These are phyloP conservation scores for Drosophila tsacasi DNA, from an alignment of 1,140 invertebrate species.

Conservation along the genomic window DNA sequence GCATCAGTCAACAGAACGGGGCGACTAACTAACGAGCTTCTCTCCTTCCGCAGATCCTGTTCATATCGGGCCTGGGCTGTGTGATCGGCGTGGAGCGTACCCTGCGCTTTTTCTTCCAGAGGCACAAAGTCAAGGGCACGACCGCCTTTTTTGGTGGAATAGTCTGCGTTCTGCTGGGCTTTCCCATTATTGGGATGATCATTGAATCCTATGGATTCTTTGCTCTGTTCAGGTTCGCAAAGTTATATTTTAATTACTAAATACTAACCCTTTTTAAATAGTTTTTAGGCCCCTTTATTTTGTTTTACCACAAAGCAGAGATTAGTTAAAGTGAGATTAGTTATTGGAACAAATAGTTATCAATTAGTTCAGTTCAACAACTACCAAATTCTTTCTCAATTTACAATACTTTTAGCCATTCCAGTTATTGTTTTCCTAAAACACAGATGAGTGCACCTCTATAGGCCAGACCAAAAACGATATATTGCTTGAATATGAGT, in stretches of 20 bases:
- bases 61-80: constrained; percentile 97
- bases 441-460: neutral
- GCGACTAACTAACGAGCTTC: neutral
- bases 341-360: neutral
- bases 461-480: neutral
- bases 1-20: neutral
- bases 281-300: neutral
- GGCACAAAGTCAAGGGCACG: constrained; percentile 97
- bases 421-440: neutral
- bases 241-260: neutral
- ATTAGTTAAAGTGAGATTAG: too few relatives aligned
- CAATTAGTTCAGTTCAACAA: neutral
- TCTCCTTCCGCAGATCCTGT: constrained; percentile 87
- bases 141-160: constrained; percentile 98
- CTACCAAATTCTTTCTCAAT: too few relatives aligned
- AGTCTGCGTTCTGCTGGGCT: constrained; percentile 96
- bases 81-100: constrained; percentile 98
- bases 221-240: constrained; percentile 90
- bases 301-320: too few relatives aligned
- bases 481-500: neutral
- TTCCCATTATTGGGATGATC: constrained; percentile 98
- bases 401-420: neutral
- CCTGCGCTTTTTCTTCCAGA: constrained; percentile 99
- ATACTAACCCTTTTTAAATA: neutral
- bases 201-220: constrained; percentile 96